A percentile compares a stretch with the other conserved stretches of the same genome.
Conservation (phyloP, 2,797 vertebrate genomes). For the Echeneis naucrates region DNA sequence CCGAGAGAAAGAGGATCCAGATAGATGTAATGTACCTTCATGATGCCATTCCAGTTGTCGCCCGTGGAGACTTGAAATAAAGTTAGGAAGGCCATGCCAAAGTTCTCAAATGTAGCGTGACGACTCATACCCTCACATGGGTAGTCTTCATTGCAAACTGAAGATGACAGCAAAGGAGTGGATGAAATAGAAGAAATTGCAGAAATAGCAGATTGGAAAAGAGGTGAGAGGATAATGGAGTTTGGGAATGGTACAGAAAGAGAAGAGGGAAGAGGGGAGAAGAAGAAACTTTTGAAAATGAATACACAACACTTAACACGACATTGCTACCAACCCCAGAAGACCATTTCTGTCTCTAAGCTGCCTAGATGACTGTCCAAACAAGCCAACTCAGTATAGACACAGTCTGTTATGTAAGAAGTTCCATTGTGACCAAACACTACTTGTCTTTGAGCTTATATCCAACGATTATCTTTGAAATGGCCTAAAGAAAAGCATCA, state of each 20-base stretch:
- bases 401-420: constrained; percentile 42
- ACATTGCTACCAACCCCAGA: not conserved
- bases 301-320: constrained; percentile 10
- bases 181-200: constrained; percentile 20
- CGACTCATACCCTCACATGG: constrained; percentile 99
- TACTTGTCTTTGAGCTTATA: constrained; percentile 58
- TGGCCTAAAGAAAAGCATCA: constrained; percentile 46
- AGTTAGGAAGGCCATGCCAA: constrained; percentile 98
- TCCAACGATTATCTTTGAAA: constrained; percentile 63
- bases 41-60: constrained; percentile 99
- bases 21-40: constrained; percentile 91
- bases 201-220: too few relatives aligned
- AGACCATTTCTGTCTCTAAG: constrained; percentile 39
- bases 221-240: constrained; percentile 20
- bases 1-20: not conserved
- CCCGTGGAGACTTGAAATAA: constrained; percentile 98
- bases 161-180: constrained; percentile 33
- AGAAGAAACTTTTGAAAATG: constrained; percentile 15
- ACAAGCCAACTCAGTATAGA: constrained; percentile 37
- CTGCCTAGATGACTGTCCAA: constrained; percentile 37
- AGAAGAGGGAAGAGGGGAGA: constrained; percentile 17
- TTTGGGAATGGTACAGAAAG: constrained; percentile 8
- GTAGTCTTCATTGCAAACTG: constrained; percentile 96
- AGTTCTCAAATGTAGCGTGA: constrained; percentile 98
- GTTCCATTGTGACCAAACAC: constrained; percentile 39